Evolutionary conservation across 2,797 vertebrate genomes (phyloP), one percentile per base, ranked within the genome.

Genomic region (Moxostoma hubbsi): DNA sequence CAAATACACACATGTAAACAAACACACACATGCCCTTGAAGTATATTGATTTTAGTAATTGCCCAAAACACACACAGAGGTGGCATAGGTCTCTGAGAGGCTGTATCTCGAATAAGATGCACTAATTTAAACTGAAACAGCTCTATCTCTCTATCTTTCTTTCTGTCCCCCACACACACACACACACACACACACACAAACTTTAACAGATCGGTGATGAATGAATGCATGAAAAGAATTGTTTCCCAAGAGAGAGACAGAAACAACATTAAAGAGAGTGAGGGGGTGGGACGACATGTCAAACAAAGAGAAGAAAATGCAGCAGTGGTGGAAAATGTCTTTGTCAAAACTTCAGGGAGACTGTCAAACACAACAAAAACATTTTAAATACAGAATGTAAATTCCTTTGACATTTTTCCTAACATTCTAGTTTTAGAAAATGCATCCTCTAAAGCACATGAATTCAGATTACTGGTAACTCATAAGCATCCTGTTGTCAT

Each of bases 261-360:
- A 77, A 79, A 65, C 58, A 70, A 57, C 50, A 79, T 73, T 69
- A 76, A 67, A 63, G 49, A 9, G 53, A 9, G 53, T 63, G 61
- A 73, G 74, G 79, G 58, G 18, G 73, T 62, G 69, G 79, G 75
- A 79, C 65, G 74, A 82, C 77, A 81, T 82, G 74, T 86, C 67
- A 64, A 75, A 68, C 74, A 69, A 79, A 72, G 70, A 72, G 70
- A 75, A 68, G 64, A 72, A 82, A 64, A 79, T 59, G 67, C 64
- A 73, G 67, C 73, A 36, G 65, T 46, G 45, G 46, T 64, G 13
- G 62, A 46, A 64, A 47, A 64, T 46, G 5, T 4, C 62, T 45
- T n/a, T 5, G 43, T 15, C 36, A 36, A 36, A 36, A 36, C 36
- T 36, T 36, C 36, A 80, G 64, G 63, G 16, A 71, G 73, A 70